phyloP scores from a whole-genome alignment of 2,888 invertebrate genomes.

The Blera fallax region DNA sequence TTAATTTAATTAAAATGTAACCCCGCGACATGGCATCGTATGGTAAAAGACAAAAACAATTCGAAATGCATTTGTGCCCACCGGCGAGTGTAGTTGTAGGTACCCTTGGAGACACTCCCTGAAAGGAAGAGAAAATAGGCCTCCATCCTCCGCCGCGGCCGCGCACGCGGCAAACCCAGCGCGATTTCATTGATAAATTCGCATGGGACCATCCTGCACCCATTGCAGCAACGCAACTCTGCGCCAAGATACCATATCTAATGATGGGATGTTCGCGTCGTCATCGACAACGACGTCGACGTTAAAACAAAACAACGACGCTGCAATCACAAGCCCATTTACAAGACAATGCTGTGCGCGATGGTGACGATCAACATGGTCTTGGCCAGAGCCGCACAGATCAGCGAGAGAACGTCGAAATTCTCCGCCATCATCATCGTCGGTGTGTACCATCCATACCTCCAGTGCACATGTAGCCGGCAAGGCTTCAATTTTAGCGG shows the following conservation, averaged over 20 bases:
- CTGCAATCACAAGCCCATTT: constrained; percentile 68
- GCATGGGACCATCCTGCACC: constrained; percentile 62
- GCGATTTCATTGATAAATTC: constrained; percentile 73
- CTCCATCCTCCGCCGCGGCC: constrained; percentile 42
- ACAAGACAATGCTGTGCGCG: constrained; percentile 55
- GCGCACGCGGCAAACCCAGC: constrained; percentile 52
- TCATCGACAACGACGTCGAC: constrained; percentile 73
- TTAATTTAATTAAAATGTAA: constrained; percentile 72
- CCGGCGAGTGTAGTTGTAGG: constrained; percentile 16
- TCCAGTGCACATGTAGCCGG: constrained; percentile 40
- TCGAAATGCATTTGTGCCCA: constrained; percentile 65
- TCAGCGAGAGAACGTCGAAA: constrained; percentile 41
- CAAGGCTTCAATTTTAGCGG: constrained; percentile 77
- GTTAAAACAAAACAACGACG: constrained; percentile 47
- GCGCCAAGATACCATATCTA: constrained; percentile 78
- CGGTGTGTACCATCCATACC: constrained; percentile 32
- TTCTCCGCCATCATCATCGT: constrained; percentile 60
- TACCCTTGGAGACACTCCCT: constrained; percentile 73
- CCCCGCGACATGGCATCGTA: constrained; percentile 54
- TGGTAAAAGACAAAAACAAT: constrained; percentile 47
- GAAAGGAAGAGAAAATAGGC: constrained; percentile 66
- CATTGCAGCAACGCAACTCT: constrained; percentile 74
- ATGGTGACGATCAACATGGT: constrained; percentile 64
- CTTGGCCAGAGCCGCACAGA: constrained; percentile 3
- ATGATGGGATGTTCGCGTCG: constrained; percentile 80